Percentiles rank a stretch among this genome's conserved stretches.
Evolutionary conservation across 2,888 invertebrate species (phyloP).

Genomic region (Tachina fera): DNA sequence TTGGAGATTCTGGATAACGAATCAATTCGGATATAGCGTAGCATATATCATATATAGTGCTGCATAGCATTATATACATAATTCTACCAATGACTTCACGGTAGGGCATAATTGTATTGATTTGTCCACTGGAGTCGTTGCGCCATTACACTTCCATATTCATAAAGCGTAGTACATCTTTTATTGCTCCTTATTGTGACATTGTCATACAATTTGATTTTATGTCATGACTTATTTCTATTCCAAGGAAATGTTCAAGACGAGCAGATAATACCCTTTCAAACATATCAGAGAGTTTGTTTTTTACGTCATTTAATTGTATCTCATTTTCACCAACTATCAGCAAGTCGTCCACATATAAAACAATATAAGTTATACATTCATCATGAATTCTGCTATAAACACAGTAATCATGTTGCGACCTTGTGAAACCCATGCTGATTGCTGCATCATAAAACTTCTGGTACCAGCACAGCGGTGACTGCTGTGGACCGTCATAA

Average conservation of each 20-base stretch:
- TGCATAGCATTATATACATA: too few relatives aligned
- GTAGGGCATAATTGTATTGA: background rate
- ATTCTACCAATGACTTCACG: background rate
- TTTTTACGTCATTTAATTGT: background rate
- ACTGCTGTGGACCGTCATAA: background rate
- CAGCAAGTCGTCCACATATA: conserved; percentile 12
- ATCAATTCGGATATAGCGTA: conserved; percentile 26
- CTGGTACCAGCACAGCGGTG: background rate
- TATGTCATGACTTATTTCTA: conserved; percentile 43
- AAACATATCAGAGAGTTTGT: conserved; percentile 11
- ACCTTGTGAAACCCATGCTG: background rate
- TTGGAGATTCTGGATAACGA: conserved; percentile 56
- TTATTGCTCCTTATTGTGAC: conserved; percentile 37
- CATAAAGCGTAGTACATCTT: conserved; percentile 29
- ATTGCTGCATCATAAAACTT: background rate
- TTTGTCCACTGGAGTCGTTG: background rate
- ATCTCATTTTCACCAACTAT: background rate
- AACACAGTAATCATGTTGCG: conserved; percentile 6
- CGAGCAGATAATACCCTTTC: background rate
- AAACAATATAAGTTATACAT: background rate
- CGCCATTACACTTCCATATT: conserved; percentile 39
- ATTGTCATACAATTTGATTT: conserved; percentile 4
- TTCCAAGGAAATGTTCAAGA: background rate
- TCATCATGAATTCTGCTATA: background rate
- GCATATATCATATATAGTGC: conserved; percentile 10